phyloP scores from a whole-genome alignment of 1,140 invertebrate genomes.

The Acyrthosiphon pisum region DNA sequence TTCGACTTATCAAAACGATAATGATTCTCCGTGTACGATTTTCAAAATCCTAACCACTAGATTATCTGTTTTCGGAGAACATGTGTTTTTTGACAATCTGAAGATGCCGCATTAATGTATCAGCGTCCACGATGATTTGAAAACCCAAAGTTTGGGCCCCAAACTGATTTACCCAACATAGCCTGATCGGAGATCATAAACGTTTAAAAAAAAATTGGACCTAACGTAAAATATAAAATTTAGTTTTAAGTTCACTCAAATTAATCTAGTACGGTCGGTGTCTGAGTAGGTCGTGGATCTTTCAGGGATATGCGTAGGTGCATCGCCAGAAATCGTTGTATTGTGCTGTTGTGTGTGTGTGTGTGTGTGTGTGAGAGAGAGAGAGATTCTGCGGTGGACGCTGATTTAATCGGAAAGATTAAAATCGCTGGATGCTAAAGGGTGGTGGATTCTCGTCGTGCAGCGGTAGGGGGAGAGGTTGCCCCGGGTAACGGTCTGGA shows the following conservation, averaged over 20 bases:
- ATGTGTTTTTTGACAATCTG: not conserved
- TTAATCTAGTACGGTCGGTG: not conserved
- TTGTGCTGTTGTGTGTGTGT: not conserved
- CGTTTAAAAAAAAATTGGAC: not conserved
- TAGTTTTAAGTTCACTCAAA: not conserved
- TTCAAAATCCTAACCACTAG: not conserved
- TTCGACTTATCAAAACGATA: not conserved
- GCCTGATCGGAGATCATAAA: not conserved
- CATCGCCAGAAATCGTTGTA: not conserved
- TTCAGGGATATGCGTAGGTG: not conserved
- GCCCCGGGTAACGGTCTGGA: not conserved
- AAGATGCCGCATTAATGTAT: not conserved
- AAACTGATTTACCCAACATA: not conserved
- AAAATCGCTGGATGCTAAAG: not conserved
- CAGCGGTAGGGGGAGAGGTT: not conserved
- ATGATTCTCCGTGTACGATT: not conserved
- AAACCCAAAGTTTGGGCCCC: not conserved
- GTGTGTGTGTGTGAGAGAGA: not conserved
- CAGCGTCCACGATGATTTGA: not conserved
- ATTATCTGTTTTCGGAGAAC: not conserved
- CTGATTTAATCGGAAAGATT: constrained; percentile 39
- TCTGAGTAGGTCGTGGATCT: not conserved
- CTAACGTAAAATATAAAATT: not conserved
- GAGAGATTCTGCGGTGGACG: not conserved
- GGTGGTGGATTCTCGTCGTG: not conserved